A percentile compares a stretch with the other conserved stretches of the same genome.
These are phyloP conservation scores for Penaeus chinensis DNA, from an alignment of 1,140 invertebrate species.

Conservation along the genomic window DNA sequence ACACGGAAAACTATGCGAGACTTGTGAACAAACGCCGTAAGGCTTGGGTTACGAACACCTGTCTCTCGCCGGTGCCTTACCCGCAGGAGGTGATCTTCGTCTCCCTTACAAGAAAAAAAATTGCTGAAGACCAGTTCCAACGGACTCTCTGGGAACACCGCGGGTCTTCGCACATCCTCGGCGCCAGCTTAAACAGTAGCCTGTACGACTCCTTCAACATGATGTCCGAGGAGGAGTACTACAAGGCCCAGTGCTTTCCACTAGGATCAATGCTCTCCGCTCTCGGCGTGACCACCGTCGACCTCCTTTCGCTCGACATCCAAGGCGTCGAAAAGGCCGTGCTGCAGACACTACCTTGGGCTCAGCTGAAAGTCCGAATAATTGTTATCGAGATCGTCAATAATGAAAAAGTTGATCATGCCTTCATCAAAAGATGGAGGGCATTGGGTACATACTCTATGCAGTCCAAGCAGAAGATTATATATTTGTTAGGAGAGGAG, in stretches of 20 bases:
- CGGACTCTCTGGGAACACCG: not conserved
- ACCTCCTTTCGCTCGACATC: constrained; percentile 59
- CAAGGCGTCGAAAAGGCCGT: constrained; percentile 54
- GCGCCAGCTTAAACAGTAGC: not conserved
- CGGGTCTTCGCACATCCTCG: not conserved
- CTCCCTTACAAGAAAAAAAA: not conserved
- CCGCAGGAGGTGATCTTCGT: constrained; percentile 64
- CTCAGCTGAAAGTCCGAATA: constrained; percentile 23
- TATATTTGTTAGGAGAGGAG: not conserved
- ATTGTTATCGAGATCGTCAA: constrained; percentile 37
- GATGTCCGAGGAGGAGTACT: constrained; percentile 25
- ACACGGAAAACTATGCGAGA: constrained; percentile 64
- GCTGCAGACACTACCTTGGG: constrained; percentile 22
- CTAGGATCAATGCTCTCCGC: constrained; percentile 31
- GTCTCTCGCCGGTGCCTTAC: constrained; percentile 65
- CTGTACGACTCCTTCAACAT: not conserved
- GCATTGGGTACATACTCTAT: constrained; percentile 35
- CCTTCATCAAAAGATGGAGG: constrained; percentile 49
- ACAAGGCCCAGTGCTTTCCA: constrained; percentile 47
- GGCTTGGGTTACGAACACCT: constrained; percentile 60
- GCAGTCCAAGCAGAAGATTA: not conserved
- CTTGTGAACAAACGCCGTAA: constrained; percentile 62
- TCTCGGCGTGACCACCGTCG: constrained; percentile 51
- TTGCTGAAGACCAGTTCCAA: not conserved
- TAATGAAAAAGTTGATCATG: constrained; percentile 3